Base-by-base conservation (phyloP, 2,888 invertebrate genomes). In the Herminia tarsipennalis region DNA sequence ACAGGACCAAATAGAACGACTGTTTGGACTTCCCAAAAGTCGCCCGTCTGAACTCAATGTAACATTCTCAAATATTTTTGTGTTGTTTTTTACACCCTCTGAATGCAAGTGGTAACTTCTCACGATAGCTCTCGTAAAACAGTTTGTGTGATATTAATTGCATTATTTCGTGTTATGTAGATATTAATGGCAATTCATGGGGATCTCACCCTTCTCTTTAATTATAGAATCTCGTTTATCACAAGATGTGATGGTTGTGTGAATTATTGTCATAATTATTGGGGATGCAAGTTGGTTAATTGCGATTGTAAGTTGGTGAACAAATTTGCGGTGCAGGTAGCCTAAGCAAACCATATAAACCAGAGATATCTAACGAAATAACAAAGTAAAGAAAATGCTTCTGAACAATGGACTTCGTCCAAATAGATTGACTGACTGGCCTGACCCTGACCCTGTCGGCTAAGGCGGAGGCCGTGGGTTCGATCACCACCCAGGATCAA, bases 151-250 rank as follows among this genome's bases (percentile, higher is more conserved):
- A 78, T 75, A 91, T 88, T 90, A 90, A 90, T 91, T 86, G 84
- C 84, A 82, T 84, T 88, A 89, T 91, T 73, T 74, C 91, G 87
- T 91, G 91, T 78, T 84, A 75, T 80, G 81, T 85, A 81, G 78
- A 83, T 85, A 87, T 87, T 86, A 88, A 83, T 85, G 76, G 76
- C 70, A 64, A 75, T 77, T 82, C 69, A 65, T 70, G 80, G 83
- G 84, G 73, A 55, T 69, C 62, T 59, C 63, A 79, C 86, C 86
- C 86, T 80, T 78, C 83, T 69, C 69, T 85, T 80, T 86, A 87
- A 89, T 89, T 88, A 87, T 82, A 73, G 78, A 80, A 79, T 78
- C 78, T 76, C 81, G 83, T 85, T 86, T 82, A 83, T 85, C 81
- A 80, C 74, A 76, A 78, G 75, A 78, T 78, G 76, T 80, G 77